Percentiles rank a stretch among this genome's conserved stretches.
Evolutionary conservation across 2,113 vertebrate genomes (phyloP).

Genomic region (Asarcornis scutulata): DNA sequence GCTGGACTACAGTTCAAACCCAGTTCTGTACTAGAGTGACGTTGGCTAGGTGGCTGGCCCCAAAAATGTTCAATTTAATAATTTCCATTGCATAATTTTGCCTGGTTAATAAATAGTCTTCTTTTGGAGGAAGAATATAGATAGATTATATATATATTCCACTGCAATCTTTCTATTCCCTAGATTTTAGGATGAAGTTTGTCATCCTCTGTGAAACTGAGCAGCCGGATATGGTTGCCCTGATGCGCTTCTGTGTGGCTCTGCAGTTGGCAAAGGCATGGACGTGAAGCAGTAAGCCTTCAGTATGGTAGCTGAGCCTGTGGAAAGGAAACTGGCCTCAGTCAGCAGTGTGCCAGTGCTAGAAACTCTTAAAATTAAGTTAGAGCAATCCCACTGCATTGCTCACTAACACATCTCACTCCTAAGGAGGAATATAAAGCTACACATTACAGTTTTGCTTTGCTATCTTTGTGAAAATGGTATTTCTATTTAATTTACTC

Average conservation of each 20-base stretch:
- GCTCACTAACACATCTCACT: not conserved
- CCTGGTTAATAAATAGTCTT: not conserved
- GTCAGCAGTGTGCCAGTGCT: not conserved
- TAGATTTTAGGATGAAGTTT: not conserved
- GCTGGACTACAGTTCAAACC: not conserved
- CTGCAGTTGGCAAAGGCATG: not conserved
- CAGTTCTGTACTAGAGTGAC: not conserved
- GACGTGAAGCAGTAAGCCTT: not conserved
- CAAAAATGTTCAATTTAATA: not conserved
- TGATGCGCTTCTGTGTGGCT: not conserved
- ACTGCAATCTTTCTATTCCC: not conserved
- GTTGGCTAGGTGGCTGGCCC: not conserved
- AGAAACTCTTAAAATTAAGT: not conserved
- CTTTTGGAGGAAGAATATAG: not conserved
- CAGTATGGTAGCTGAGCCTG: not conserved
- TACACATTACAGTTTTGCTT: not conserved
- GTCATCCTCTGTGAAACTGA: not conserved
- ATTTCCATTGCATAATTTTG: not conserved
- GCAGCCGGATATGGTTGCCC: not conserved
- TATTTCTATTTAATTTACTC: not conserved
- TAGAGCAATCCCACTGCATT: not conserved
- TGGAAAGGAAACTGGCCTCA: not conserved
- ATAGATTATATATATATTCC: not conserved
- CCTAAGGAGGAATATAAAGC: slow-evolving; percentile 5
- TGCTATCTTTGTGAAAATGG: not conserved